Base-by-base conservation (phyloP, 2,888 invertebrate genomes). In the Leptinotarsa peninsularis region DNA sequence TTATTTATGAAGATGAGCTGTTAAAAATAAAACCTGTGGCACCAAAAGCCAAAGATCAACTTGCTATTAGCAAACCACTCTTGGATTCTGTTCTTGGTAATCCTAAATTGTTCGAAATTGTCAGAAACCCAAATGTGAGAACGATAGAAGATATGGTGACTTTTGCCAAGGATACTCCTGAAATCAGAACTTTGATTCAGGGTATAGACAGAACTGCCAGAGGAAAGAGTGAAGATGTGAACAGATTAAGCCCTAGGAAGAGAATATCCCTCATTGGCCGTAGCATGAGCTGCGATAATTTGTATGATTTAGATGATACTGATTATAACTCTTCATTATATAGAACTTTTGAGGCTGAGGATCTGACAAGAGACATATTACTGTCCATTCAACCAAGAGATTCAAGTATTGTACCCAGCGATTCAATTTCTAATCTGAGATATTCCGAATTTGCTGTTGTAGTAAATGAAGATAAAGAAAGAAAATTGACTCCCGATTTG, bases 11-110 rank as follows among this genome's bases (percentile, higher is more conserved):
- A 71, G 79, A 83, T 43, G 84, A 85, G 7, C 73, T 60, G 10
- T 76, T 80, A 67, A 84, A 78, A 52, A 78, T 80, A 23, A 85
- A 84, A 78, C 88, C 86, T 0, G 78, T 84, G 4, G 85, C 86
- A 17, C 84, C 83, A 27, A 86, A 84, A 75, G 81, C 85, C 0
- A 87, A 86, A 82, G 85, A 81, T 78, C 85, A 83, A 67, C 83
- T 85, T 17, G 87, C 87, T 10, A 88, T 88, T 68, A 88, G 85
- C 79, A 88, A 87, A 76, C 88, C 88, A 0, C 80, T 87, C 2
- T 67, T 87, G 66, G 82, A 82, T 67, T 88, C 88, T 0, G 87
- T 88, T 10, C 80, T 86, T 52, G 74, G 80, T 0, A 87, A 88
- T 80, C 86, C 87, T 0, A 85, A 84, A 76, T 75, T 88, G 52